Evolutionary conservation across 1,140 invertebrate genomes (phyloP).

Genomic region (Orius laevigatus): DNA sequence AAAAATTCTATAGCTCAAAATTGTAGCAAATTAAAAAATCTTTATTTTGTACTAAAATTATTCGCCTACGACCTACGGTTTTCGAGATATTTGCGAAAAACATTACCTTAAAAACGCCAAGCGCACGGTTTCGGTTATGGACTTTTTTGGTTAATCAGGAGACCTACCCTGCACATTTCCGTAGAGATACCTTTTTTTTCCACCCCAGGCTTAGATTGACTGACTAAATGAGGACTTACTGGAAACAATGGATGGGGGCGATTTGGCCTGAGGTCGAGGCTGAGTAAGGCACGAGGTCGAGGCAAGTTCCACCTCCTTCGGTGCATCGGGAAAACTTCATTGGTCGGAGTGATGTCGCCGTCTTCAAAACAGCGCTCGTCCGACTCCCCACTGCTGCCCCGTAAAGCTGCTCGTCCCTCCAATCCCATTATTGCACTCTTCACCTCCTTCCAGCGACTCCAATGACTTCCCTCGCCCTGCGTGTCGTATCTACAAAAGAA

Average conservation of each 20-base stretch:
- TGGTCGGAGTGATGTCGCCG: conserved; percentile 74
- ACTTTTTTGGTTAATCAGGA: no score
- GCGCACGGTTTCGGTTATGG: no score
- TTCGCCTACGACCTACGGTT: no score
- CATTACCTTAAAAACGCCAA: no score
- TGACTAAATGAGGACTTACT: no score
- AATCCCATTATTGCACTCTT: conserved; percentile 17
- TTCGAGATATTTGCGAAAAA: no score
- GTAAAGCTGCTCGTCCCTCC: conserved; percentile 22
- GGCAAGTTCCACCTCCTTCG: conserved; percentile 68
- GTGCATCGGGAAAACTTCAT: conserved; percentile 43
- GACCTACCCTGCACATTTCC: no score
- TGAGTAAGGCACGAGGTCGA: conserved; percentile 61
- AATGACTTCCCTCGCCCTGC: conserved; percentile 54
- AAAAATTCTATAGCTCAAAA: no score
- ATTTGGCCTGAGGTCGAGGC: conserved; percentile 38
- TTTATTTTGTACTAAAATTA: no score
- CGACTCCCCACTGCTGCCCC: conserved; percentile 17
- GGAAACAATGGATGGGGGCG: conserved; percentile 3
- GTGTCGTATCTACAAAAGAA: conserved; percentile 22
- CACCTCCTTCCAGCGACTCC: conserved; percentile 56
- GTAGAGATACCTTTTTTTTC: no score
- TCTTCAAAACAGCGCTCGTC: conserved; percentile 73
- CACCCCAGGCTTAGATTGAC: no score
- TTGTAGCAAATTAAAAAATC: no score